Base-by-base conservation (phyloP, 2,888 invertebrate species). In the Pteria penguin region DNA sequence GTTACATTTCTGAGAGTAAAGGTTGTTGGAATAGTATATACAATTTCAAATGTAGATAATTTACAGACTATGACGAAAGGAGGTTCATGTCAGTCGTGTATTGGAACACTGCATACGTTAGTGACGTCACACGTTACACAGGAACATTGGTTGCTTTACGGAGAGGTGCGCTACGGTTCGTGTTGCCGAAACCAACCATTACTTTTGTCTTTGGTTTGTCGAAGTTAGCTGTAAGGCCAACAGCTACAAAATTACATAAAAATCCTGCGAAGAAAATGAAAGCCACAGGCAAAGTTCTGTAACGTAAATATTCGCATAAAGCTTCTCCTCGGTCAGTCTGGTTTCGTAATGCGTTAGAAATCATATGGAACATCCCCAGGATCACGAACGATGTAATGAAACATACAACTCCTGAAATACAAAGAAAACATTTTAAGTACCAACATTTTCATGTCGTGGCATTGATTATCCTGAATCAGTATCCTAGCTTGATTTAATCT, bases 161-260 rank as follows among this genome's bases (percentile, higher is more conserved):
- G 8, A 36, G 45, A 36, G 45, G 45, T 14, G 45, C 45, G 5
- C 8, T 5, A n/a, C n/a, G n/a, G 5, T 36, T 14, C 14, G 45
- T 11, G 14, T 36, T 36, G 5, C 45, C 45, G 14, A 36, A 36
- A 11, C 45, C 45, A 11, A 14, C 8, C 8, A 14, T 11, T 11
- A 11, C 14, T 5, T 14, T 5, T 36, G 5, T 36, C 14, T 14
- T 5, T 14, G 5, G 5, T 8, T 22, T 33, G 63, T 65, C 63
- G 33, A 65, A 27, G 26, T 65, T 65, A 27, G 36, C 36, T 36
- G 18, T 26, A 22, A 65, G 26, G 22, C 63, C 63, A n/a, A 36
- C 36, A 26, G 63, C 63, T 3, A 65, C 36, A 24, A 65, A 33
- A 0, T 33, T 65, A 14, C 24, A 22, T 18, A 45, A 14, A 0